A percentile compares a stretch with the other conserved stretches of the same genome.
Evolutionary conservation across 2,888 invertebrate genomes (phyloP).

Genomic region (Drosophila borealis): DNA sequence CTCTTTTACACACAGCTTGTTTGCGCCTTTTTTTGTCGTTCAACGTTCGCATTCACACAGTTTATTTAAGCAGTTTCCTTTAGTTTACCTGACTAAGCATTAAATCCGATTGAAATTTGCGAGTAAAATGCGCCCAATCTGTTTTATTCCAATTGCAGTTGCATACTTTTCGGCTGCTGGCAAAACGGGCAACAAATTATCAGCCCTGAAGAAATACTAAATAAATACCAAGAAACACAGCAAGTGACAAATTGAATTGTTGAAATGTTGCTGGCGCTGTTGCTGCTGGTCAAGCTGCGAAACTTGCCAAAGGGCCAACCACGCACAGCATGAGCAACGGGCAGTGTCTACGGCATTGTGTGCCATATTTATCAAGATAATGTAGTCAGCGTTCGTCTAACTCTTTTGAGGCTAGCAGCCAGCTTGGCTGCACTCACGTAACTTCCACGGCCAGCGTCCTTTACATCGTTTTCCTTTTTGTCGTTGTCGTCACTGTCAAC

Average conservation of each 20-base stretch:
- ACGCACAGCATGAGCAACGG: conserved; percentile 45
- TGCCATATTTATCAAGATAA: conserved; percentile 73
- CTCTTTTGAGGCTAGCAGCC: conserved; percentile 29
- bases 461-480: conserved; percentile 36
- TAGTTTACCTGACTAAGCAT: conserved; percentile 33
- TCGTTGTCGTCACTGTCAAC: conserved; percentile 55
- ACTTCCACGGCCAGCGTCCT: conserved; percentile 46
- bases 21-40: conserved; percentile 21
- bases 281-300: conserved; percentile 35
- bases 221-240: conserved; percentile 28
- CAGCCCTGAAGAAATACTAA: conserved; percentile 13
- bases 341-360: conserved; percentile 57
- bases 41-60: conserved; percentile 31
- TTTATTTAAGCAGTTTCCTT: conserved; percentile 26
- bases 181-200: conserved; percentile 22
- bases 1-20: background rate
- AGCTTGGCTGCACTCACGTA: conserved; percentile 68
- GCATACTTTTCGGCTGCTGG: conserved; percentile 37
- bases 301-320: conserved; percentile 30
- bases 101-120: conserved; percentile 47
- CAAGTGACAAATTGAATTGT: conserved; percentile 65
- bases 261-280: conserved; percentile 33
- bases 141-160: conserved; percentile 21
- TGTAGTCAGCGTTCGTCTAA: conserved; percentile 68
- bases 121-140: conserved; percentile 38